These are phyloP conservation scores for Mus pahari DNA, from an alignment of 2,113 vertebrate species.

Conservation along the genomic window DNA sequence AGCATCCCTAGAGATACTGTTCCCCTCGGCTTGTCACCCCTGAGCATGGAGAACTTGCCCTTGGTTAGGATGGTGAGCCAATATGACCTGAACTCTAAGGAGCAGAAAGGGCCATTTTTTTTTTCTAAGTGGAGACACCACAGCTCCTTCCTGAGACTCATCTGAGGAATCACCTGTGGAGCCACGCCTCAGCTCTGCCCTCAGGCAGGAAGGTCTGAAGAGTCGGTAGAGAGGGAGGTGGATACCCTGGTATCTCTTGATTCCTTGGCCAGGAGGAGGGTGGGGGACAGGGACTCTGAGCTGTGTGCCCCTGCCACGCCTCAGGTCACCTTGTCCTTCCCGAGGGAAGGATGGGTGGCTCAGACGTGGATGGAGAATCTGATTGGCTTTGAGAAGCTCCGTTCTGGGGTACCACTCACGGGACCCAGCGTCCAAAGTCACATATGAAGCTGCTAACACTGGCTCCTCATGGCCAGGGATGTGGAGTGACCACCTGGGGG, in stretches of 20 bases:
- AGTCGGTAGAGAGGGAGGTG: background rate
- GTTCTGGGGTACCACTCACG: background rate
- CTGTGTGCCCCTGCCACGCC: background rate
- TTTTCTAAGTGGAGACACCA: constrained; percentile 28
- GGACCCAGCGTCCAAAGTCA: background rate
- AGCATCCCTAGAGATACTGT: background rate
- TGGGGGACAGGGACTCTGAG: background rate
- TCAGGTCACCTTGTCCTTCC: background rate
- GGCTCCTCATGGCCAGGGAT: background rate
- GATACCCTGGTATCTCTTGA: rapidly evolving
- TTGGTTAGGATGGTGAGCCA: background rate
- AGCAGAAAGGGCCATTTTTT: constrained; percentile 1
- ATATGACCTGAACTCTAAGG: constrained; percentile 25
- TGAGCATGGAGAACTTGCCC: background rate
- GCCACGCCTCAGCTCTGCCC: background rate
- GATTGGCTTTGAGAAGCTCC: background rate
- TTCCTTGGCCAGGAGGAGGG: no score
- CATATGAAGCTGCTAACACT: background rate
- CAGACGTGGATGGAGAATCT: background rate
- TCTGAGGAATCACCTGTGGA: background rate
- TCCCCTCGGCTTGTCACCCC: background rate
- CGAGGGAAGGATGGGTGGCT: background rate
- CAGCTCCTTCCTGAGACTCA: background rate
- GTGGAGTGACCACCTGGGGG: background rate
- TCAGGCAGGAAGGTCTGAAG: background rate